Evolutionary conservation across 2,797 vertebrate genomes (phyloP), one percentile per base, ranked within the genome.

Genomic region (Oryzias dopingdopingensis): DNA sequence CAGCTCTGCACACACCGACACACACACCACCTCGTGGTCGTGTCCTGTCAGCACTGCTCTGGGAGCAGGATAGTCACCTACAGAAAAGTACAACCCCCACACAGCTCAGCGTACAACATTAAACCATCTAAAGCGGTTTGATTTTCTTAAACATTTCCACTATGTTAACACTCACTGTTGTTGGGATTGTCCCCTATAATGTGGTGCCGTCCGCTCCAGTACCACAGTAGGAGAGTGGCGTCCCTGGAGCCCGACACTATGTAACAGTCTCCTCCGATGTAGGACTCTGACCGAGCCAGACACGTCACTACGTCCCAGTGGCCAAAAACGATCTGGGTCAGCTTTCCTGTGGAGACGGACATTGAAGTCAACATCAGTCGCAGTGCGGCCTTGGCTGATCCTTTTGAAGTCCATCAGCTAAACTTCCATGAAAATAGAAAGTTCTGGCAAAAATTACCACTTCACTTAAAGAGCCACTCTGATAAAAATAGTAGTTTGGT

Each of bases 261-360:
- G 85, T 98, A 99, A 85, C 97, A 99, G 74, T 99, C 97, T 1
- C 97, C 97, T 8, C 97, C 97, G 0, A 99, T 99, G 85, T 99
- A 99, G 6, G 96, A 98, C 85, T 99, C 97, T 0, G 97, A 99
- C 64, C 97, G 87, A 56, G 97, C 96, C 76, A 99, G 85, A 84
- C 97, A 99, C 0, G 96, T 98, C 85, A 99, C 97, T 4, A 99
- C 97, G 29, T 99, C 97, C 97, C 97, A 99, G 84, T 99, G 97
- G 75, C 97, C 97, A 57, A 99, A 99, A 16, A 99, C 97, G 6
- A 99, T 98, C 90, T 99, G 97, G 72, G 97, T 99, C 74, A 99
- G 88, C 75, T 99, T 99, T 50, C 97, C 97, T 99, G 79, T 40
- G 23, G 76, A 57, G 49, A 62, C 60, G 5, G 71, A 56, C 47